Evolutionary conservation across 1,140 invertebrate species (phyloP).

Genomic region (Ganaspis sp.): DNA sequence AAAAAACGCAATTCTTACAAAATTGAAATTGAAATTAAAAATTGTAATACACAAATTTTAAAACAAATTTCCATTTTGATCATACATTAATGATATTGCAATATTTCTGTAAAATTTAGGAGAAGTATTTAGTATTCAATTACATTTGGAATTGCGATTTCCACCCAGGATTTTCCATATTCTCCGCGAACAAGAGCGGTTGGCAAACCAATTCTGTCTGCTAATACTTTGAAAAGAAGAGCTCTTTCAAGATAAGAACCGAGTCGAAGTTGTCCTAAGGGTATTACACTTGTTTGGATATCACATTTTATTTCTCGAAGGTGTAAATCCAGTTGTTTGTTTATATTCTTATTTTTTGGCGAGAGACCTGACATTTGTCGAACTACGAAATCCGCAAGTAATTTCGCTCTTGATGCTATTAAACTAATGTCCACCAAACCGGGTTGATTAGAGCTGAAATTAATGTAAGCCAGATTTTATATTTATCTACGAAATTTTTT

Average conservation of each 20-base stretch:
- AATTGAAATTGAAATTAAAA: no score
- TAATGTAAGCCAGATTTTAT: slow-evolving; percentile 27
- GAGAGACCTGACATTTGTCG: slow-evolving; percentile 75
- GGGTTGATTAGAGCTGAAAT: background rate
- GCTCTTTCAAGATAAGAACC: slow-evolving; percentile 80
- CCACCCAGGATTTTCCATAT: slow-evolving; percentile 79
- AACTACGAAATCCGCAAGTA: slow-evolving; percentile 76
- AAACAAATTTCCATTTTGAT: no score
- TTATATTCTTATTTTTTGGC: slow-evolving; percentile 67
- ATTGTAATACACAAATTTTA: no score
- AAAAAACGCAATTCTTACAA: no score
- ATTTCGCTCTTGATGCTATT: slow-evolving; percentile 61
- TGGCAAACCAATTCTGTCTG: slow-evolving; percentile 80
- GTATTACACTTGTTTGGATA: slow-evolving; percentile 75
- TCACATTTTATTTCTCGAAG: slow-evolving; percentile 69
- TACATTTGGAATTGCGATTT: slow-evolving; percentile 78
- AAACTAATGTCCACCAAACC: slow-evolving; percentile 53
- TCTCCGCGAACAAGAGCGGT: slow-evolving; percentile 76
- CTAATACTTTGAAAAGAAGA: slow-evolving; percentile 81
- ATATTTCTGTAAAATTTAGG: no score
- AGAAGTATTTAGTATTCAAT: no score
- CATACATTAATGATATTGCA: no score
- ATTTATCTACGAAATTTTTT: background rate
- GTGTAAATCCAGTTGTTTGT: slow-evolving; percentile 76
- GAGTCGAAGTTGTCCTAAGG: slow-evolving; percentile 78